phyloP scores from a whole-genome alignment of 2,888 invertebrate species.

The Bimastos eiseni region DNA sequence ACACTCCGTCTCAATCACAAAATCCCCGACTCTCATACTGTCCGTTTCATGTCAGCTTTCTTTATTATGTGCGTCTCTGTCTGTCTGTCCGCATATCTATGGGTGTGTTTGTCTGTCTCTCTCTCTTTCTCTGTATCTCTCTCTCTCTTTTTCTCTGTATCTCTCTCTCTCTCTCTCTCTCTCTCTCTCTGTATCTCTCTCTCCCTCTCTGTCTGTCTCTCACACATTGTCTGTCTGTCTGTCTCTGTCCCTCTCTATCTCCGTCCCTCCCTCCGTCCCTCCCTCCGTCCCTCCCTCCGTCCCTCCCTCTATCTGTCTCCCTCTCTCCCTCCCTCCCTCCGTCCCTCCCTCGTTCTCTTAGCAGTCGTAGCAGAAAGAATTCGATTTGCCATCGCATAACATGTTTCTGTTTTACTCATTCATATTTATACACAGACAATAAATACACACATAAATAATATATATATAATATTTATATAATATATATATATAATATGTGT shows the following conservation, averaged over 20 bases:
- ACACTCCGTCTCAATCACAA: neutral
- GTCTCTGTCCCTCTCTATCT: neutral
- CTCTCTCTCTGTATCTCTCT: neutral
- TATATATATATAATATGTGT: too few relatives aligned
- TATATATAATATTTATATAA: neutral
- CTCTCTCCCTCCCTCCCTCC: neutral
- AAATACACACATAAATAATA: neutral
- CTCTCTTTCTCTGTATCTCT: too few relatives aligned
- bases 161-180: neutral
- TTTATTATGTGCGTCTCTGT: too few relatives aligned
- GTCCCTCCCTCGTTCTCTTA: neutral
- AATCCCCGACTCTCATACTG: too few relatives aligned
- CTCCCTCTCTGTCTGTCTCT: neutral
- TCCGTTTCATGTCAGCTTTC: too few relatives aligned
- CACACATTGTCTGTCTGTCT: too few relatives aligned
- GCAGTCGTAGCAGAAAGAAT: neutral
- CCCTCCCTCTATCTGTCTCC: neutral
- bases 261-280: neutral
- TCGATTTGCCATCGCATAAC: neutral
- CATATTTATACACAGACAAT: neutral
- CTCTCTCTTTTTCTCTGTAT: too few relatives aligned
- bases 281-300: neutral
- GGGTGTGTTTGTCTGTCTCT: too few relatives aligned
- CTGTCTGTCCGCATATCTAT: too few relatives aligned
- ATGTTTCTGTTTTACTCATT: neutral